A percentile compares a stretch with the other conserved stretches of the same genome.
These are phyloP conservation scores for Manis pentadactyla DNA, from an alignment of 2,797 vertebrate genomes.

Conservation along the genomic window DNA sequence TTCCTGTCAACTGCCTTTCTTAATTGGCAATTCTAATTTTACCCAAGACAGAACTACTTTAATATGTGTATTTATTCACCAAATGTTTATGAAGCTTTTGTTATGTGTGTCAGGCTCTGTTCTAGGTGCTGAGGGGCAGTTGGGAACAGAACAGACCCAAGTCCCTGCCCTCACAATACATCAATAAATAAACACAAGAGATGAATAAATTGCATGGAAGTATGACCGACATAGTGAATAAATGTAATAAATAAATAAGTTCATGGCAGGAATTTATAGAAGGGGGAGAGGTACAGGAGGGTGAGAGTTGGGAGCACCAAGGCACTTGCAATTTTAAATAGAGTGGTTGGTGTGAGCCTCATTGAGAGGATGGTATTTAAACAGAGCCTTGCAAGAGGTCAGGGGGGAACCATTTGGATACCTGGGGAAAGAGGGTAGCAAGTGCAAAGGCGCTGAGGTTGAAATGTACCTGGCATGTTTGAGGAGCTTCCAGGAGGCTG, in stretches of 20 bases:
- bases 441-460: background rate
- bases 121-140: background rate
- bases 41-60: background rate
- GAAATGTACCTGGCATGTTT: background rate
- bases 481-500: background rate
- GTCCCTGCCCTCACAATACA: background rate
- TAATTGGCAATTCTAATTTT: background rate
- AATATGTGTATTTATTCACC: background rate
- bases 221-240: background rate
- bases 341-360: background rate
- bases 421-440: background rate
- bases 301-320: background rate
- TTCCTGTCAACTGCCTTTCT: slow-evolving; percentile 1
- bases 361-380: background rate
- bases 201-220: background rate
- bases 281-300: background rate
- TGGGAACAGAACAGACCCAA: background rate
- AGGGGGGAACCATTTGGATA: background rate
- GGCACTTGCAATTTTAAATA: background rate
- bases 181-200: background rate
- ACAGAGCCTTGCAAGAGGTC: background rate
- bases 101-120: background rate
- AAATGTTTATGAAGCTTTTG: background rate
- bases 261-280: background rate
- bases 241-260: background rate